Conservation (phyloP, 2,888 invertebrate species). For the Cactoblastis cactorum region DNA sequence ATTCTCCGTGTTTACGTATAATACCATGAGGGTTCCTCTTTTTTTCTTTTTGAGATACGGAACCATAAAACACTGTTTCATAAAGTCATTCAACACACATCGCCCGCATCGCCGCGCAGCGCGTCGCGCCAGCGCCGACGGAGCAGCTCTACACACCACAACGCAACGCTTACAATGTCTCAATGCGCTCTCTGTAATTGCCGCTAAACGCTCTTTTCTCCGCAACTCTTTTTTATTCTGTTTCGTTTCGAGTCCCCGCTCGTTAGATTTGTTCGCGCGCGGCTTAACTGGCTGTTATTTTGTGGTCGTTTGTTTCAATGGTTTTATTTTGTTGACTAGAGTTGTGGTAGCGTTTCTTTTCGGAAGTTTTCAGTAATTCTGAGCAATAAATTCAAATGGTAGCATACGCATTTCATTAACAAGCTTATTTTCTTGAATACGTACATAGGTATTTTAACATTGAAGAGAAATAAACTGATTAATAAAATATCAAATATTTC, state of each 20-base stretch:
- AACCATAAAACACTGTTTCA: too few relatives aligned
- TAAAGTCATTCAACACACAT: too few relatives aligned
- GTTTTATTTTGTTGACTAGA: background rate
- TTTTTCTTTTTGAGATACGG: too few relatives aligned
- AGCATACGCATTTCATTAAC: too few relatives aligned
- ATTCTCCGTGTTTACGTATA: too few relatives aligned
- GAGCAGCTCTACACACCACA: background rate
- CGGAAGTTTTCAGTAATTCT: background rate
- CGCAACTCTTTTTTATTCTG: slow-evolving; percentile 13
- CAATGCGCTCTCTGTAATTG: background rate
- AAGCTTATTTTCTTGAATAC: too few relatives aligned
- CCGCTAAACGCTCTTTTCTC: slow-evolving; percentile 21
- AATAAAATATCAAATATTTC: too few relatives aligned
- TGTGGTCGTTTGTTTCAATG: background rate
- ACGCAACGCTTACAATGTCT: background rate
- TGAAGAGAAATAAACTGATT: too few relatives aligned
- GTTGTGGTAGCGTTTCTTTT: background rate
- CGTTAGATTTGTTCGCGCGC: background rate
- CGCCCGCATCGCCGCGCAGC: background rate
- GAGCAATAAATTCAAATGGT: too few relatives aligned
- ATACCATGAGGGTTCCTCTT: too few relatives aligned
- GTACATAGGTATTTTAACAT: too few relatives aligned
- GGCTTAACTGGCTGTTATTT: slow-evolving; percentile 1
- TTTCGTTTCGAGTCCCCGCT: background rate
- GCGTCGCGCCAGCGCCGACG: background rate